A percentile compares a stretch with the other conserved stretches of the same genome.
Conservation (phyloP, 1,140 invertebrate genomes). For the Drosophila triauraria region DNA sequence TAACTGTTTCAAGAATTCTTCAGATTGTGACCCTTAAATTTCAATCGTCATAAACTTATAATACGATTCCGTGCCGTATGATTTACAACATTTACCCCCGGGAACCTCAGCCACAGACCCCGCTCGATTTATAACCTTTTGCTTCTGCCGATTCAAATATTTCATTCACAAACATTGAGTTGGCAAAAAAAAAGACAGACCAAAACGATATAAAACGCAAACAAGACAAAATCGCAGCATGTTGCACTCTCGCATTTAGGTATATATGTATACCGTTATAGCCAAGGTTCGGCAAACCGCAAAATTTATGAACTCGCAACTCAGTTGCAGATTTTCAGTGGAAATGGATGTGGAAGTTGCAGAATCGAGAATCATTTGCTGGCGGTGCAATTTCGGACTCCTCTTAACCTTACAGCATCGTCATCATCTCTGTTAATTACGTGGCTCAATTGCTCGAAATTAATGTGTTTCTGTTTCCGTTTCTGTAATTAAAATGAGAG, state of each 20-base stretch:
- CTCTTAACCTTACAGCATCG: constrained; percentile 38
- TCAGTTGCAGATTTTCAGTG: constrained; percentile 34
- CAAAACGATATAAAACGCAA: constrained; percentile 16
- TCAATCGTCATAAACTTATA: constrained; percentile 24
- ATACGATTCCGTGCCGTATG: constrained; percentile 4
- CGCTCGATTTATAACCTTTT: constrained; percentile 26
- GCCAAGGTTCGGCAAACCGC: constrained; percentile 37
- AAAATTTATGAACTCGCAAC: constrained; percentile 37
- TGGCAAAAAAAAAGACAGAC: constrained; percentile 12
- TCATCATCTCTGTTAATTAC: constrained; percentile 56
- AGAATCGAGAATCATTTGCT: constrained; percentile 40
- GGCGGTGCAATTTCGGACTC: constrained; percentile 14
- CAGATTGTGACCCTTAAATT: background rate
- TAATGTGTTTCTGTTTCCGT: constrained; percentile 73
- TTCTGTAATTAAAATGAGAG: constrained; percentile 61
- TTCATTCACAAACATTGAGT: constrained; percentile 38
- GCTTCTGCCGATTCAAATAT: constrained; percentile 33
- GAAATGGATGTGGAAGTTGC: constrained; percentile 28
- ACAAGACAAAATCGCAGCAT: constrained; percentile 30
- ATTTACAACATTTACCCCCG: constrained; percentile 26
- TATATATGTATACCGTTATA: constrained; percentile 23
- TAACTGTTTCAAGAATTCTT: background rate
- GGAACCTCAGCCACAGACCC: background rate
- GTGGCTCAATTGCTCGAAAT: constrained; percentile 69
- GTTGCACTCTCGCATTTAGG: constrained; percentile 24